Evolutionary conservation across 2,797 vertebrate species (phyloP).

Genomic region (Microtus californicus): DNA sequence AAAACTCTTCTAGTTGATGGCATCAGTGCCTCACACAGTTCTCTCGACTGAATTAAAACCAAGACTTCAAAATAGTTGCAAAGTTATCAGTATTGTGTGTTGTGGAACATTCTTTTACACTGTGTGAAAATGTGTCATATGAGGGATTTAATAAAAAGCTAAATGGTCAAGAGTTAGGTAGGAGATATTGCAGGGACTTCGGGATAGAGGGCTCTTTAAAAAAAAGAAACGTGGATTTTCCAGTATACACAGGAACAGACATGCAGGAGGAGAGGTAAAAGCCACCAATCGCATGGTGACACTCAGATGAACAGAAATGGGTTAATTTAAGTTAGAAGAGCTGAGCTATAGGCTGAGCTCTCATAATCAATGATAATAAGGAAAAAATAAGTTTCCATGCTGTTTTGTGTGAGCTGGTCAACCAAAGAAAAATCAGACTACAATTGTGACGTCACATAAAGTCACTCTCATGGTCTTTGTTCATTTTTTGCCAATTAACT

Average conservation of each 20-base stretch:
- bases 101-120: no score
- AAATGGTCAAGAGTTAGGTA: background rate
- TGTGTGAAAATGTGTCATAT: no score
- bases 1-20: background rate
- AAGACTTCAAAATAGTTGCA: background rate
- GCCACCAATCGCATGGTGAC: background rate
- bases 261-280: background rate
- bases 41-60: background rate
- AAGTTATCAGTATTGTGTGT: background rate
- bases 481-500: background rate
- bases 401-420: background rate
- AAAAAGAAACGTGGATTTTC: background rate
- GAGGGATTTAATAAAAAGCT: background rate
- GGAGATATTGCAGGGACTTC: background rate
- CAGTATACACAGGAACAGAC: no score
- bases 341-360: background rate
- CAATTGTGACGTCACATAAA: background rate
- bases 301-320: background rate
- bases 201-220: background rate
- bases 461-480: background rate
- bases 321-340: background rate
- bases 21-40: background rate
- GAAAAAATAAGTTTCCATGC: background rate
- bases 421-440: background rate
- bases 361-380: background rate